A percentile compares a stretch with the other conserved stretches of the same genome.
These are phyloP conservation scores for Calliscelio sp. DNA, from an alignment of 2,888 invertebrate species.

Conservation along the genomic window DNA sequence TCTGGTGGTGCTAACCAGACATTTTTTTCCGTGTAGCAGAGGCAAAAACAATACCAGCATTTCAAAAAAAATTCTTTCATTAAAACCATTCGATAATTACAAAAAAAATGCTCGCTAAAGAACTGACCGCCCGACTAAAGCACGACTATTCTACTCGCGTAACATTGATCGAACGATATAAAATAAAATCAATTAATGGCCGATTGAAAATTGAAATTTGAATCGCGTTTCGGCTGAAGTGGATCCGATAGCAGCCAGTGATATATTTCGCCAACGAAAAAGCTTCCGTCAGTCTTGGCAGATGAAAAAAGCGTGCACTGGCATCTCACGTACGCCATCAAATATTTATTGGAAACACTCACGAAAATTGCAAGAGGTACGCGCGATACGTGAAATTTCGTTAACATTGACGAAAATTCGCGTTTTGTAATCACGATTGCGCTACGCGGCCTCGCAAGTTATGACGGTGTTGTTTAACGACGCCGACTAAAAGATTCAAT, in stretches of 20 bases:
- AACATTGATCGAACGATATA: neutral
- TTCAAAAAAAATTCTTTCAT: neutral
- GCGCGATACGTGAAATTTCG: slow-evolving; percentile 41
- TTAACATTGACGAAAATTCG: slow-evolving; percentile 27
- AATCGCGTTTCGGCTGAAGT: slow-evolving; percentile 33
- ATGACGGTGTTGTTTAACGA: slow-evolving; percentile 10
- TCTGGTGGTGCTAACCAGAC: no score
- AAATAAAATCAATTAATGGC: slow-evolving; percentile 54
- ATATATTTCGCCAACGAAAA: slow-evolving; percentile 52
- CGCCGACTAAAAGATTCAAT: slow-evolving; percentile 17
- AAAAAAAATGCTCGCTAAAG: no score
- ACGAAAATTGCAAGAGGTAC: slow-evolving; percentile 62
- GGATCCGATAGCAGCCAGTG: slow-evolving; percentile 37
- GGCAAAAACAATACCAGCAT: neutral
- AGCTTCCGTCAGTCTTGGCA: slow-evolving; percentile 64
- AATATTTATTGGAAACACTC: slow-evolving; percentile 70
- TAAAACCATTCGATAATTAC: neutral
- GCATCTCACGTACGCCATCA: slow-evolving; percentile 69
- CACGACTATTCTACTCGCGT: slow-evolving; percentile 12
- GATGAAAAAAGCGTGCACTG: slow-evolving; percentile 56
- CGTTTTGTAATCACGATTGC: slow-evolving; percentile 38
- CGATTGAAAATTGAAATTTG: slow-evolving; percentile 38
- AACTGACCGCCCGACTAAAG: slow-evolving; percentile 40
- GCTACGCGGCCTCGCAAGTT: slow-evolving; percentile 6
- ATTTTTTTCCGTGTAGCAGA: no score